These are phyloP conservation scores for Egretta garzetta DNA, from an alignment of 2,113 vertebrate species.

Conservation along the genomic window DNA sequence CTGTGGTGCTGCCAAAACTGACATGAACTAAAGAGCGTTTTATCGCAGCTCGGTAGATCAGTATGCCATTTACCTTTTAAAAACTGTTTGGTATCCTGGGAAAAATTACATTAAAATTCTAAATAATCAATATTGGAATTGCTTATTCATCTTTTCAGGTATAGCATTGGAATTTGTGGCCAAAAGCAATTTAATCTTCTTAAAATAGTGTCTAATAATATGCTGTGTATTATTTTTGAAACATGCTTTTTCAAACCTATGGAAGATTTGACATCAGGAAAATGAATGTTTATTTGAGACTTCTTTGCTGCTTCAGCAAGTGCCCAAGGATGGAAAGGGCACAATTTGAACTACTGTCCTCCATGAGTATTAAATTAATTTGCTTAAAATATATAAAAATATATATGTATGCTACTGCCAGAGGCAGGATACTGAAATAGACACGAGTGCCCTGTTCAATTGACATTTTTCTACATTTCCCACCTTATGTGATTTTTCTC, in stretches of 20 bases:
- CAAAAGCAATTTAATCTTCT: neutral
- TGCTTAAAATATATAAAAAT: neutral
- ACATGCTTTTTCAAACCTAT: neutral
- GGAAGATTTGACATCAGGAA: neutral
- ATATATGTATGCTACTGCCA: neutral
- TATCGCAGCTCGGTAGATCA: neutral
- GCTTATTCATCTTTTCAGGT: neutral
- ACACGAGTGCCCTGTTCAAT: neutral
- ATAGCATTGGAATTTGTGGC: neutral
- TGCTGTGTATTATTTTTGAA: neutral
- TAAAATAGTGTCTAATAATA: neutral
- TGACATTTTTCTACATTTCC: neutral
- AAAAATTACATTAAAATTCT: neutral
- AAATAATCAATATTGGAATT: neutral
- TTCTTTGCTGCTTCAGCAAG: constrained; percentile 3
- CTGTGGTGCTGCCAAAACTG: neutral
- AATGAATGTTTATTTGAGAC: neutral
- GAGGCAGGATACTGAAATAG: constrained; percentile 42
- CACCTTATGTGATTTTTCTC: neutral
- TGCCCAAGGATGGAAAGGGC: neutral
- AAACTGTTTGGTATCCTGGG: neutral
- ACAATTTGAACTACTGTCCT: neutral
- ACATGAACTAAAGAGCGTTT: neutral
- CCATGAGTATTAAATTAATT: constrained; percentile 14
- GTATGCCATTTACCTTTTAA: neutral